Base-by-base conservation (phyloP, 2,113 vertebrate genomes). In the Halcyon malimbica region DNA sequence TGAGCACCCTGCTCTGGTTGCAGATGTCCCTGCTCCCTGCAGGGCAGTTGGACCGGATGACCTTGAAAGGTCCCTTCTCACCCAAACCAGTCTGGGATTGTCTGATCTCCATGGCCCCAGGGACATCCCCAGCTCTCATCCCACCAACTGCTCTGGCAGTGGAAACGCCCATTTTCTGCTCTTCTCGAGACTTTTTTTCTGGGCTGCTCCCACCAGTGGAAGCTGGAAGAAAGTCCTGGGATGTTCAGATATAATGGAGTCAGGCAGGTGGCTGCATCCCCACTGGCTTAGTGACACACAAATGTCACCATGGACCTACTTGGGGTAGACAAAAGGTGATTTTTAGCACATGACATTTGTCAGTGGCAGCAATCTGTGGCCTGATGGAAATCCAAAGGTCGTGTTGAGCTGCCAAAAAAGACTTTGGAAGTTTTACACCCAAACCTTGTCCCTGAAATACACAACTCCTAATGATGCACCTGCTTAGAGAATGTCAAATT, bases 221-320 rank as follows among this genome's bases (percentile, higher is more conserved):
- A 76, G 24, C 18, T 29, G 42, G 42, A 39, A 46, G 39, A 16
- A 65, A 16, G 19, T 16, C 11, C 23, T 44, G 31, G 56, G 41
- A 9, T 1, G 2, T 19, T 25, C 14, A 2, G 53, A 10, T 9
- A 1, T 2, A 4, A 14, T 60, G 19, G 28, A 17, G 26, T 13
- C 26, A 16, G 37, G 16, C 5, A 37, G 65, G 33, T 15, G 35
- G 42, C 73, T 73, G 64, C 51, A 56, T 69, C 68, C 37, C 19
- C 1, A 0, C 60, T 46, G 67, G 23, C 10, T 42, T 19, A 6
- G 2, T 21, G 33, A 7, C 46, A 6, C 10, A 0, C 13, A 11
- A 1, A 33, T 13, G 1, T 4, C 12, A 44, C 1, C 3, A 0
- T 1, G 10, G 29, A 4, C 26, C 2, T 41, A 50, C 3, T 0